phyloP scores from a whole-genome alignment of 2,797 vertebrate species.

The Coregonus ussuriensis region DNA sequence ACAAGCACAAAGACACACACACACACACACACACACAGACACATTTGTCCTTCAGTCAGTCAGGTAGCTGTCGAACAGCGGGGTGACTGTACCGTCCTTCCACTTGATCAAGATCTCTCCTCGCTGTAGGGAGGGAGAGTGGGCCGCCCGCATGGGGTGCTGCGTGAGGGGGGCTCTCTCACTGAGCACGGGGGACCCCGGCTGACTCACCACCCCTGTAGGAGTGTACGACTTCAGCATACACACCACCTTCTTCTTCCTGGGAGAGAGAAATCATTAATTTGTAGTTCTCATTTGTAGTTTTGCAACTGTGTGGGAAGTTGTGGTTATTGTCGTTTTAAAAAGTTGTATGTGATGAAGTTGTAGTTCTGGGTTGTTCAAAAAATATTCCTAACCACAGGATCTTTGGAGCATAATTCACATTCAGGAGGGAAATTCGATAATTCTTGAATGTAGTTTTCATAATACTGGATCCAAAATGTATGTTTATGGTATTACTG shows the following conservation, averaged over 20 bases:
- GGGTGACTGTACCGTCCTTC: constrained; percentile 86
- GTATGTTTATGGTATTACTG: no score
- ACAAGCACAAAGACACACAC: not conserved
- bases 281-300: not conserved
- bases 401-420: no score
- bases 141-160: constrained; percentile 66
- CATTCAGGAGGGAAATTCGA: no score
- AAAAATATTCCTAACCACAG: not conserved
- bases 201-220: constrained; percentile 57
- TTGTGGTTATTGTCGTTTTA: not conserved
- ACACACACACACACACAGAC: not conserved
- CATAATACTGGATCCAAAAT: no score
- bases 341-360: not conserved
- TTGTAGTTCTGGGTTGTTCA: not conserved
- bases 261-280: constrained; percentile 28
- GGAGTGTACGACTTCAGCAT: constrained; percentile 77
- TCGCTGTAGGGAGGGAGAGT: constrained; percentile 69
- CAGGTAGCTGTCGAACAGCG: constrained; percentile 76
- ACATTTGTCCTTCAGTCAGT: constrained; percentile 52
- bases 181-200: constrained; percentile 65
- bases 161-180: constrained; percentile 72
- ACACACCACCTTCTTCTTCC: constrained; percentile 82
- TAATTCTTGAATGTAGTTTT: no score
- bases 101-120: constrained; percentile 88
- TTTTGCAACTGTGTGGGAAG: not conserved